Evolutionary conservation across 2,113 vertebrate species (phyloP), one percentile per base, ranked within the genome.

Genomic region (Dicentrarchus labrax): DNA sequence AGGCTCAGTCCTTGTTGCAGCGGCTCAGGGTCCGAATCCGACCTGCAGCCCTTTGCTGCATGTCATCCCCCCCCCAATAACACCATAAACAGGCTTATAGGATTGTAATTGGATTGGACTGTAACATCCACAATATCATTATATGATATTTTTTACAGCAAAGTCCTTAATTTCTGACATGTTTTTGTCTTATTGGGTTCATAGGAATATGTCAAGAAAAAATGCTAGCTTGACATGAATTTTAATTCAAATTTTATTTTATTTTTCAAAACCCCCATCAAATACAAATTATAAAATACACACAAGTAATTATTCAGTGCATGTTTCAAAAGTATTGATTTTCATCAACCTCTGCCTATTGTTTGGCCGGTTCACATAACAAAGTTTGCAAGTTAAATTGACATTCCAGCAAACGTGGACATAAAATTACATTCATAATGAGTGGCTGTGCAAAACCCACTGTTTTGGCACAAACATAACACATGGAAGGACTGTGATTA

Each of bases 381-480:
- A 62, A 60, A 43, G 2, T 47, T 45, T 43, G 8, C 7, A n/a
- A 15, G 2, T 60, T 41, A 17, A 77, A 67, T 4, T 16, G 7
- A 76, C n/a, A 22, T 65, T 21, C 13, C 6, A 67, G 62, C 17
- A 60, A 41, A 59, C 21, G 16, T 4, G 0, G 16, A 60, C 65
- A 60, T 7, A 69, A 24, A 16, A 57, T 72, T 76, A 88, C 84
- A 90, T 91, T 88, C 81, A 76, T 51, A 30, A 69, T 47, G 10
- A 71, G n/a, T 6, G 16, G 15, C 2, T 84, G 56, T 71, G 45
- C 30, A 83, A 85, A 80, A 73, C 22, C 4, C 53, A 16, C 3
- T n/a, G 3, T 51, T 21, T 45, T 51, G 17, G 8, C 9, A 48
- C 12, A 53, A 9, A 56, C 6, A 72, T 9, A 16, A 39, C 8